Percentiles rank a stretch among this genome's conserved stretches.
These are phyloP conservation scores for Catharus minimus DNA, from an alignment of 2,113 vertebrate genomes.

Conservation along the genomic window DNA sequence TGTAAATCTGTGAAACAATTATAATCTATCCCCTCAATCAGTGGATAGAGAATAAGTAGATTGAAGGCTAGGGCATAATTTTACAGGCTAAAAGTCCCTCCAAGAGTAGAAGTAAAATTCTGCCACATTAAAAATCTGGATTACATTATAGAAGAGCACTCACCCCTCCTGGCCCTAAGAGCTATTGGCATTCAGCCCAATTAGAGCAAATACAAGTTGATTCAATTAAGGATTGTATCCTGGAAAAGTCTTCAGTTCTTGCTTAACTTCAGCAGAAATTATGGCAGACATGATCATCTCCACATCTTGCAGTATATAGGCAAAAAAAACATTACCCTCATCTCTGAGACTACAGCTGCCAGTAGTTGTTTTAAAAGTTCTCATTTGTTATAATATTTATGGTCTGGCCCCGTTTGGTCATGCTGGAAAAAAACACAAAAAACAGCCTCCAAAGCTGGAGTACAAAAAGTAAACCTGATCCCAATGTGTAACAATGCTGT, in stretches of 20 bases:
- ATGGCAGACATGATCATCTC: background rate
- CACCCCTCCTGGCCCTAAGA: background rate
- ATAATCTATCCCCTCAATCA: background rate
- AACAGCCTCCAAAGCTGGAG: background rate
- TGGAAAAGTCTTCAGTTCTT: background rate
- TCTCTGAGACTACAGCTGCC: background rate
- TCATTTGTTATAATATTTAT: background rate
- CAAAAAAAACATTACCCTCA: background rate
- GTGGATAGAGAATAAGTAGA: background rate
- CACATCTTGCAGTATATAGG: background rate
- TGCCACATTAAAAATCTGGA: constrained; percentile 10
- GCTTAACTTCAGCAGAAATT: constrained; percentile 5
- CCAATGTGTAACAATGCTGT: background rate
- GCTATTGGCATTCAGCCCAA: background rate
- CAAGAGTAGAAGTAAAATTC: background rate
- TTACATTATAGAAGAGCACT: background rate
- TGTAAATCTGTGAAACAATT: background rate
- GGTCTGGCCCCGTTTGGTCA: background rate
- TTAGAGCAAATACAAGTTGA: constrained; percentile 22
- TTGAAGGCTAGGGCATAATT: background rate
- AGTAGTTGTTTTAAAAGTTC: background rate
- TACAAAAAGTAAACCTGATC: background rate
- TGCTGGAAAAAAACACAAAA: background rate
- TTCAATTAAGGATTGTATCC: background rate
- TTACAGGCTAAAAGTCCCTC: background rate